phyloP scores from a whole-genome alignment of 2,113 vertebrate species.

The Gorsachius goisagi region DNA sequence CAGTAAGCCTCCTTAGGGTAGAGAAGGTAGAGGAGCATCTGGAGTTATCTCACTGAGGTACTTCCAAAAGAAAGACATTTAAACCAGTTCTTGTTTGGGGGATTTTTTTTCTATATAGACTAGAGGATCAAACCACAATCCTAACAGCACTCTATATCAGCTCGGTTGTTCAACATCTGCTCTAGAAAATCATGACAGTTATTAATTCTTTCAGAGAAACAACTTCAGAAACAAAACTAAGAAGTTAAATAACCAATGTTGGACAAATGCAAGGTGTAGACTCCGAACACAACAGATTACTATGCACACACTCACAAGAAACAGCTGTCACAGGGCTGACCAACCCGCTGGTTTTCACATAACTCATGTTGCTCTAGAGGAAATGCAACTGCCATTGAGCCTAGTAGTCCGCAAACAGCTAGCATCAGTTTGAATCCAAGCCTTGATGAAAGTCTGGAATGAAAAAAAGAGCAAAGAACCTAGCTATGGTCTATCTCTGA shows the following conservation, averaged over 20 bases:
- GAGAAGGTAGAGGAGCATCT: not conserved
- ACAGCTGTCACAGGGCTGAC: not conserved
- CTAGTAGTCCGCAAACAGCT: not conserved
- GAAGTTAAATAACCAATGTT: accelerated
- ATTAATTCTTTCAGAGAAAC: not conserved
- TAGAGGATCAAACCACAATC: not conserved
- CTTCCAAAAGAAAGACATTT: not conserved
- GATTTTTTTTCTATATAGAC: not conserved
- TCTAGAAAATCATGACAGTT: not conserved
- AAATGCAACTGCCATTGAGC: not conserved
- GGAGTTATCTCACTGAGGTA: not conserved
- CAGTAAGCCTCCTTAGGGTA: not conserved
- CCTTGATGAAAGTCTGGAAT: not conserved
- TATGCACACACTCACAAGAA: not conserved
- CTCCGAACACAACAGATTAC: not conserved
- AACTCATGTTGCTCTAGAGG: not conserved
- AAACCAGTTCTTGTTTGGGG: not conserved
- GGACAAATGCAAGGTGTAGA: not conserved
- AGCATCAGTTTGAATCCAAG: not conserved
- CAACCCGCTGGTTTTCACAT: accelerated
- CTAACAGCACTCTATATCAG: not conserved
- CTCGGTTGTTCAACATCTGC: not conserved
- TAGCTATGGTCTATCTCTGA: not conserved
- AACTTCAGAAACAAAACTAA: not conserved
- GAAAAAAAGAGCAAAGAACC: not conserved